Base-by-base conservation (phyloP, 2,888 invertebrate species). In the Cerastis rubricosa region DNA sequence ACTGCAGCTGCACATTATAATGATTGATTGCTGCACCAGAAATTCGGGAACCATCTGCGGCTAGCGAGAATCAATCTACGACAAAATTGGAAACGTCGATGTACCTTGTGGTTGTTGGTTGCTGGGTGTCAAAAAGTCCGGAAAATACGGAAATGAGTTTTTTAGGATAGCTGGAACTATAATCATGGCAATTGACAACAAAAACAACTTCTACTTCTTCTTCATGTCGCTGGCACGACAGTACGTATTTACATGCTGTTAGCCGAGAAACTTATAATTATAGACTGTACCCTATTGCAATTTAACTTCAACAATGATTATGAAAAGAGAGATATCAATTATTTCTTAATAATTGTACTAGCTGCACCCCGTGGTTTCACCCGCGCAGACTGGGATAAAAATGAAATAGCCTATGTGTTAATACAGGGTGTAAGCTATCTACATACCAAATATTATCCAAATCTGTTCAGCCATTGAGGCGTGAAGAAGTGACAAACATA, bases 11-110 rank as follows among this genome's bases (percentile, higher is more conserved):
- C 72, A 61, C 64, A 76, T 80, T 72, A 47, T 61, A 43, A 65
- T 76, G 71, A 86, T 76, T 76, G 76, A 83, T 83, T 68, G 59
- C n/a, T 65, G 73, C 70, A 61, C 29, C 29, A 77, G n/a, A 65
- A 59, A 51, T 69, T 77, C 22, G 69, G 68, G 4, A 22, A 54
- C 35, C 78, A 80, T 77, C 57, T 69, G 68, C n/a, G 51, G 67
- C 35, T 63, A 43, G 43, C 9, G 3, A 43, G 19, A 66, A 47
- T 51, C 29, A 40, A 17, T 40, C 7, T 12, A 5, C 0, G 25
- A 63, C 35, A 74, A 64, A 43, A 25, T 2, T 17, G 8, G 0
- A 49, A n/a, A 35, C 6, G 9, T 14, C 22, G 14, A 59, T 63
- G 43, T 61, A 61, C 63, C 11, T n/a, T 35, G 9, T 61, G 61